These are phyloP conservation scores for Hyperoplus immaculatus DNA, from an alignment of 2,797 vertebrate species.

Conservation along the genomic window DNA sequence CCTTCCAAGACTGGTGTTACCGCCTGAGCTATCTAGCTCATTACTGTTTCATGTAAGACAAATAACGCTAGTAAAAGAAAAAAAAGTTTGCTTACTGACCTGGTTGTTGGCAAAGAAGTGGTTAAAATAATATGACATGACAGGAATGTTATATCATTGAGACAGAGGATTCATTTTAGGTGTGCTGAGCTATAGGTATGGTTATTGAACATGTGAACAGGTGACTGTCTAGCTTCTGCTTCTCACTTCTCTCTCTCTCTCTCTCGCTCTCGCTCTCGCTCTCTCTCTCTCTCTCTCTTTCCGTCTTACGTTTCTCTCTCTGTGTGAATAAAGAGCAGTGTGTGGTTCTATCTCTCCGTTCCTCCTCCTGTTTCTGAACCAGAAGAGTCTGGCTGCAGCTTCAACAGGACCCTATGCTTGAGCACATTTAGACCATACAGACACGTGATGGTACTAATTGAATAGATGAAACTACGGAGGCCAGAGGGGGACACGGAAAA, in stretches of 20 bases:
- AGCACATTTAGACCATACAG: background rate
- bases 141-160: background rate
- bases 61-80: too few relatives aligned
- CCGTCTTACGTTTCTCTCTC: background rate
- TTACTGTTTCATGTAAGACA: background rate
- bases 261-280: constrained; percentile 10
- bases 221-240: background rate
- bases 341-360: constrained; percentile 25
- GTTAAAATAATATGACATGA: background rate
- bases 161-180: background rate
- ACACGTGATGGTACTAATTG: background rate
- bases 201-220: background rate
- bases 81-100: background rate
- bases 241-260: background rate
- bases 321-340: background rate
- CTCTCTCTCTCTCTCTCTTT: background rate
- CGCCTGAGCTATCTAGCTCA: too few relatives aligned
- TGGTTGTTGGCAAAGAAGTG: background rate
- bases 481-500: background rate
- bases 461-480: background rate
- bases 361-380: constrained; percentile 40
- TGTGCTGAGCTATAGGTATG: background rate
- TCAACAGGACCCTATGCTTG: constrained; percentile 13
- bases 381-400: constrained; percentile 57
- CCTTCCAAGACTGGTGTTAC: too few relatives aligned